Percentiles rank a stretch among this genome's conserved stretches.
Conservation (phyloP, 2,888 invertebrate genomes). For the Eupeodes luniger region DNA sequence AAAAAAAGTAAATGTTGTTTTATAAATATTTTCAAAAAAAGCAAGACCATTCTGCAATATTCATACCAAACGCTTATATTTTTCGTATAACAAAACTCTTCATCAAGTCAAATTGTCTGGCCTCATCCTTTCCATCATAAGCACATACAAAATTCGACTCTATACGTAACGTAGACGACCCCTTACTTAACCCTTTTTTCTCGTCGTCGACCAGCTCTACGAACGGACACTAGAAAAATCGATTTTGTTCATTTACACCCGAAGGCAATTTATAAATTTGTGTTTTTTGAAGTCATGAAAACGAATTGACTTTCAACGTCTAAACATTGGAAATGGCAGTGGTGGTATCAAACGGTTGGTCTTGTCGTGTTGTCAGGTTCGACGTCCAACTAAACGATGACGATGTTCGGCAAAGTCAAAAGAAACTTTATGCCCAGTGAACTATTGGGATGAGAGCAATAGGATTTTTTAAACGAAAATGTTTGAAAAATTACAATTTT, state of each 20-base stretch:
- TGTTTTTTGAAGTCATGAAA: constrained; percentile 38
- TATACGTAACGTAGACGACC: not conserved
- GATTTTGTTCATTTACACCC: constrained; percentile 62
- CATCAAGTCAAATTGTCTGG: constrained; percentile 59
- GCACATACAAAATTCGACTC: not conserved
- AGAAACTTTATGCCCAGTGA: constrained; percentile 20
- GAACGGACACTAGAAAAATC: constrained; percentile 52
- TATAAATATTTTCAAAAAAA: not conserved
- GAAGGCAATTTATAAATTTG: constrained; percentile 59
- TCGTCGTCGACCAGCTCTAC: too few relatives aligned
- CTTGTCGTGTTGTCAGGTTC: not conserved
- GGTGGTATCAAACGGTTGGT: not conserved
- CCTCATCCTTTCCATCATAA: constrained; percentile 50
- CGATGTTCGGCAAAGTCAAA: constrained; percentile 13
- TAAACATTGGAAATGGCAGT: not conserved
- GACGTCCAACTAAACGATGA: not conserved
- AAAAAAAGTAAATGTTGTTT: constrained; percentile 1
- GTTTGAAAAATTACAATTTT: constrained; percentile 26
- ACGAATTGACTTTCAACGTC: constrained; percentile 40
- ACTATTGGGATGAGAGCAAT: constrained; percentile 27
- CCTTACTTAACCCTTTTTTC: constrained; percentile 57
- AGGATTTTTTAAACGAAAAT: constrained; percentile 17
- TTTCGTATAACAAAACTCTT: constrained; percentile 4
- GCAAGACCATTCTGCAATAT: not conserved
- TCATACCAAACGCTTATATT: not conserved